A percentile compares a stretch with the other conserved stretches of the same genome.
Evolutionary conservation across 2,888 invertebrate species (phyloP).

Genomic region (Nemoura dubitans): DNA sequence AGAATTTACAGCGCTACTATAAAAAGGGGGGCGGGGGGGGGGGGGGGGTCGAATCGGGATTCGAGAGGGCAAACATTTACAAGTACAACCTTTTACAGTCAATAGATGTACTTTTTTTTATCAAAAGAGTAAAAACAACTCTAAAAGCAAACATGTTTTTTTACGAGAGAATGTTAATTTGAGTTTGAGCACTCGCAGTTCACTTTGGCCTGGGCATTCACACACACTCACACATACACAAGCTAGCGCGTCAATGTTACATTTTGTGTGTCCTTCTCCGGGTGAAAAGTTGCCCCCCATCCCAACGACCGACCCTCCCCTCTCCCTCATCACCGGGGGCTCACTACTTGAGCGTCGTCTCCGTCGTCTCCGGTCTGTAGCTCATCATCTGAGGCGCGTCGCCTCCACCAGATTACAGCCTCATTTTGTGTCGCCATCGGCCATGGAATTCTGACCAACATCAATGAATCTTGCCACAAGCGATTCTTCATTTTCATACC

Average conservation of each 20-base stretch:
- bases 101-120: conserved; percentile 2
- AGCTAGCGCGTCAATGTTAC: neutral
- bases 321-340: neutral
- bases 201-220: neutral
- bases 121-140: conserved; percentile 17
- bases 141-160: conserved; percentile 10
- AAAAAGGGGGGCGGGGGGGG: no score
- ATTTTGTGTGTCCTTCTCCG: neutral
- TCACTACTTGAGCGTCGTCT: neutral
- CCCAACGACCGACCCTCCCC: neutral
- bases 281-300: neutral
- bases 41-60: neutral
- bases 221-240: no score
- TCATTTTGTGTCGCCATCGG: neutral
- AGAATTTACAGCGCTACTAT: neutral
- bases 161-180: neutral
- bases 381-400: neutral
- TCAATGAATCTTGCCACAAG: neutral
- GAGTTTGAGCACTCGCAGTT: conserved; percentile 7
- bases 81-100: conserved; percentile 5
- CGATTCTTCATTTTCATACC: neutral
- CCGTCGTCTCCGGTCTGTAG: neutral
- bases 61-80: conserved; percentile 12
- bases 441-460: neutral
- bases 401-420: neutral